Percentiles rank a stretch among this genome's conserved stretches.
Evolutionary conservation across 2,888 invertebrate species (phyloP).

Genomic region (Drosophila barbarae): DNA sequence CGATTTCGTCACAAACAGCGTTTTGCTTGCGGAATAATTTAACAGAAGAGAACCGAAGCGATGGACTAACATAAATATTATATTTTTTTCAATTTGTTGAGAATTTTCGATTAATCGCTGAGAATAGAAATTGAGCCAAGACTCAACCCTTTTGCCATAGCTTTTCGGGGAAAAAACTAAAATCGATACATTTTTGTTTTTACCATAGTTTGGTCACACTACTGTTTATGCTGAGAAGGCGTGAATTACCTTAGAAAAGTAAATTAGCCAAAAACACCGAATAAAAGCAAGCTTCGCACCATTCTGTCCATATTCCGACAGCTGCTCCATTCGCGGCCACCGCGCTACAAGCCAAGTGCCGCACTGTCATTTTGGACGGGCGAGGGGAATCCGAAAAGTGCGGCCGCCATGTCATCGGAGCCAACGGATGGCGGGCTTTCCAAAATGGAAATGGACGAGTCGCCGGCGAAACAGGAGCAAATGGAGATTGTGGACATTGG

Average conservation of each 20-base stretch:
- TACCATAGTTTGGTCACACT: too few species aligned
- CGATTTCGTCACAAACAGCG: slow-evolving; percentile 14
- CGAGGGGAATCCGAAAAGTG: neutral
- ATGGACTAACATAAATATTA: too few species aligned
- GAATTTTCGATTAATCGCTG: too few species aligned
- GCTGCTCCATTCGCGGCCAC: neutral
- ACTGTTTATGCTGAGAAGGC: too few species aligned
- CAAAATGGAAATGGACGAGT: slow-evolving; percentile 8
- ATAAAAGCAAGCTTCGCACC: neutral
- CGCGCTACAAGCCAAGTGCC: neutral
- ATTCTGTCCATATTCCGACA: slow-evolving; percentile 4
- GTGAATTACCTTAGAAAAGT: slow-evolving; percentile 1
- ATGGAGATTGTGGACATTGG: slow-evolving; percentile 2
- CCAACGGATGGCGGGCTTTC: slow-evolving; percentile 22
- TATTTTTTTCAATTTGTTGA: too few species aligned
- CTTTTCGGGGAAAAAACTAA: too few species aligned
- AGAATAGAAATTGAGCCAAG: too few species aligned
- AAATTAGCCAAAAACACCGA: neutral
- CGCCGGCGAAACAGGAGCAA: neutral
- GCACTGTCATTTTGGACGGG: slow-evolving; percentile 7
- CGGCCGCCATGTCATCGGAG: slow-evolving; percentile 7
- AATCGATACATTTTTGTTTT: too few species aligned
- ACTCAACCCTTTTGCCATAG: too few species aligned
- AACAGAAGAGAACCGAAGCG: too few species aligned
- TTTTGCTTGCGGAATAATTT: too few species aligned